Evolutionary conservation across 2,113 vertebrate genomes (phyloP).

Genomic region (Prionailurus bengalensis): DNA sequence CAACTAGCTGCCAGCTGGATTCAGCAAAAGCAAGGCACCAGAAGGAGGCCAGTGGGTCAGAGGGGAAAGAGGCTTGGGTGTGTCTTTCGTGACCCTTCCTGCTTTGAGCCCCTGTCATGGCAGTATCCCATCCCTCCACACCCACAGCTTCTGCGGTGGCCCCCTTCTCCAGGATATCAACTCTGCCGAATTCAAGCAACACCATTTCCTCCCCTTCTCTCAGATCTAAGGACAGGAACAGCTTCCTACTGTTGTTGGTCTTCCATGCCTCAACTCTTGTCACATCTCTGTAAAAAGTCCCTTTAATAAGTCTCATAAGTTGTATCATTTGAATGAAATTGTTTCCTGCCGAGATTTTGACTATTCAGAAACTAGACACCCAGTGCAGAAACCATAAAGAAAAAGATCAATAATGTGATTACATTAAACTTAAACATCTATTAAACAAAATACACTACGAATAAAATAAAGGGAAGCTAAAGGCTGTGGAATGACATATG

Average conservation of each 20-base stretch:
- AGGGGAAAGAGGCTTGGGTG: background rate
- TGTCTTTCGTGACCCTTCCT: background rate
- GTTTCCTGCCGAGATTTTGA: slow-evolving; percentile 5
- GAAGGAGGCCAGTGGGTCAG: background rate
- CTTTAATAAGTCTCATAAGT: slow-evolving; percentile 38
- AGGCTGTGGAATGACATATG: background rate
- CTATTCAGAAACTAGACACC: slow-evolving; percentile 49
- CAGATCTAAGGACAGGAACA: background rate
- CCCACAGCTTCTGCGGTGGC: background rate
- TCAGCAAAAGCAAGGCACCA: background rate
- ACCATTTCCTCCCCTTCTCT: background rate
- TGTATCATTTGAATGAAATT: slow-evolving; percentile 63
- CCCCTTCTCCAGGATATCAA: background rate
- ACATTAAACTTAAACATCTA: slow-evolving; percentile 61
- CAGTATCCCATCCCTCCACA: background rate
- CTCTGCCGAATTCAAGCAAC: background rate
- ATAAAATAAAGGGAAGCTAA: slow-evolving; percentile 58
- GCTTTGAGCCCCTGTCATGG: background rate
- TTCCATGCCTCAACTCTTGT: slow-evolving; percentile 36
- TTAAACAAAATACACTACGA: slow-evolving; percentile 46
- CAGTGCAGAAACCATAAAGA: slow-evolving; percentile 33
- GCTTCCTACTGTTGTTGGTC: background rate
- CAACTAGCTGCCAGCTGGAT: background rate
- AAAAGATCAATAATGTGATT: slow-evolving; percentile 46
- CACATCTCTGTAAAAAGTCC: slow-evolving; percentile 51